Conservation (phyloP, 2,113 vertebrate genomes). For the Prunella himalayana region DNA sequence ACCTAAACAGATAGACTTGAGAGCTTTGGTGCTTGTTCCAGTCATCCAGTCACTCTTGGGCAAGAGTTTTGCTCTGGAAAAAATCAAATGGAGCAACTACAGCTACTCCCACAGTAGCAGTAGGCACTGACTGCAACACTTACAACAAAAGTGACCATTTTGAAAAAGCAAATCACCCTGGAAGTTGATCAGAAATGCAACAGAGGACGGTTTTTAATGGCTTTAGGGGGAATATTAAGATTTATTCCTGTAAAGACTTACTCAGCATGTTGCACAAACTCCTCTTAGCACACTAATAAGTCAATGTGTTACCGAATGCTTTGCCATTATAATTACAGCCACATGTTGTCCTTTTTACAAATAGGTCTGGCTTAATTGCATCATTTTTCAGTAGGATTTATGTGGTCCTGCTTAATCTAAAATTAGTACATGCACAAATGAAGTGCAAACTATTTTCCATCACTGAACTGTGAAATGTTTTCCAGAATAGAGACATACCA, state of each 20-base stretch:
- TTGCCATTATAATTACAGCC: conserved; percentile 73
- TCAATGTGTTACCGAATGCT: conserved; percentile 69
- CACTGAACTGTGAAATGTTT: conserved; percentile 58
- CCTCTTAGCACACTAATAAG: conserved; percentile 71
- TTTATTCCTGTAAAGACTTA: conserved; percentile 70
- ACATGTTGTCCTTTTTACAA: conserved; percentile 75
- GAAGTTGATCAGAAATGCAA: conserved; percentile 25
- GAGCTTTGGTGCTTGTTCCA: background rate
- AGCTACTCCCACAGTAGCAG: background rate
- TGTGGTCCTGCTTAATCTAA: conserved; percentile 71
- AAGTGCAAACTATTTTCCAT: conserved; percentile 69
- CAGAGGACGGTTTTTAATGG: background rate
- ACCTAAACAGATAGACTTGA: background rate
- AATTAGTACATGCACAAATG: conserved; percentile 73
- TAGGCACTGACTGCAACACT: background rate
- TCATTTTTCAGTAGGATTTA: conserved; percentile 75
- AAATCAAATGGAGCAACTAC: background rate
- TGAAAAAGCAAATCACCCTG: background rate
- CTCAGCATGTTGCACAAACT: conserved; percentile 72
- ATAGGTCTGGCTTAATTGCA: conserved; percentile 72
- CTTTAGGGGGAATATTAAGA: conserved; percentile 46
- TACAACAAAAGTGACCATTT: background rate
- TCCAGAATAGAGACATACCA: conserved; percentile 34
- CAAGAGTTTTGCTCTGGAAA: background rate
- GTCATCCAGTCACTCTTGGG: background rate